A percentile compares a stretch with the other conserved stretches of the same genome.
Conservation (phyloP, 1,140 invertebrate genomes). For the Microplitis mediator region DNA sequence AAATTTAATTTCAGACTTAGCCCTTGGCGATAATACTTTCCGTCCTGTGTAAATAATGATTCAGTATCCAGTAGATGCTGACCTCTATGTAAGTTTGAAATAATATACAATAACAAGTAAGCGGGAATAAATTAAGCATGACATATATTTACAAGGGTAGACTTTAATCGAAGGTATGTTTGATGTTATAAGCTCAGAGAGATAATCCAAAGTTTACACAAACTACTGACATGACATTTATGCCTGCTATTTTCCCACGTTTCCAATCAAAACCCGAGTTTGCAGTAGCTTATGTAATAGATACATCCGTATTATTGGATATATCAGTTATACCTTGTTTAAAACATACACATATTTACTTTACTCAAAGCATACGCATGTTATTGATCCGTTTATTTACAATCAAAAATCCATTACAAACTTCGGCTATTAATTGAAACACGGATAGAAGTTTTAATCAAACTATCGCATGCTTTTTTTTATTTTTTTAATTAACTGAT, state of each 20-base stretch:
- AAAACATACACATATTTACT: neutral
- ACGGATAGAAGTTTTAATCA: too few relatives aligned
- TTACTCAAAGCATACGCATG: neutral
- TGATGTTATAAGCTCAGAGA: neutral
- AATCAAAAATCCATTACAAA: too few relatives aligned
- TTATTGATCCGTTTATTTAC: too few relatives aligned
- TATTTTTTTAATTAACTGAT: too few relatives aligned
- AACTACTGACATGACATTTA: neutral
- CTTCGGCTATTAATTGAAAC: too few relatives aligned
- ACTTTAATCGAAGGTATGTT: constrained; percentile 4
- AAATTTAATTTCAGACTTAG: too few relatives aligned
- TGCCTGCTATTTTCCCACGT: constrained; percentile 7
- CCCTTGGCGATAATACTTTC: too few relatives aligned
- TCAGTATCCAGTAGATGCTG: neutral
- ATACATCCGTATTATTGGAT: neutral
- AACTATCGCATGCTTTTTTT: too few relatives aligned
- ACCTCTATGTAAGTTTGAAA: neutral
- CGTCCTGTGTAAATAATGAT: too few relatives aligned
- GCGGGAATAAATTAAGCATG: neutral
- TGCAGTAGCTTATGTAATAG: neutral
- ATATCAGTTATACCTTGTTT: neutral
- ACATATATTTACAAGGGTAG: neutral
- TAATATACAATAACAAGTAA: neutral
- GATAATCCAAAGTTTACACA: constrained; percentile 12
- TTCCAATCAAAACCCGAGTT: constrained; percentile 1